Base-by-base conservation (phyloP, 2,113 vertebrate genomes). In the Megaceryle maxima region DNA sequence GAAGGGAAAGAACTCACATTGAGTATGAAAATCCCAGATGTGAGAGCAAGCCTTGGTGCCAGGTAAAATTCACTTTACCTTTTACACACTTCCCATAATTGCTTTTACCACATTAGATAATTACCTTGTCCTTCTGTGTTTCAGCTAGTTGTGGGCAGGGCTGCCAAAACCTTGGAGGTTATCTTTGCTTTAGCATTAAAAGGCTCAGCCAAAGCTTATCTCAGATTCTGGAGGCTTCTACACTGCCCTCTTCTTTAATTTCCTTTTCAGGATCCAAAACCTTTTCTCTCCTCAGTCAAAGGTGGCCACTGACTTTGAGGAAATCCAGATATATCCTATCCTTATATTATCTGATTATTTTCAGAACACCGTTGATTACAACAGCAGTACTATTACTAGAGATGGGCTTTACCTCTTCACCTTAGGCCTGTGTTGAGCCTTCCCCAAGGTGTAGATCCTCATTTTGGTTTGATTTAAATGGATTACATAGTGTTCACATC, bases 51-150 rank as follows among this genome's bases (percentile, higher is more conserved):
- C 41, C 56, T 73, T 76, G 31, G 92, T 94, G 80, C 92, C 83
- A 92, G 69, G 81, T 57, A 95, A 66, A 92, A 95, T 69, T 95
- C 93, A 57, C 44, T 73, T 96, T 92, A 94, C 94, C 95, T 96
- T 96, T 96, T 62, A 84, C 95, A 96, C 94, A 69, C 55, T 96
- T 96, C 78, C 74, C 69, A 72, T 96, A 95, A 96, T 94, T 94
- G 83, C 80, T 95, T 39, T 96, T 93, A 94, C 96, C 88, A 79
- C 92, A 94, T 94, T 78, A 92, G 83, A 75, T 95, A 97, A 96
- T 94, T 96, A 94, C 77, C 62, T 87, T 70, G 66, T 88, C 88
- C n/a, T 93, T 92, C 95, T 95, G 53, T 96, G 96, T 96, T 96
- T 92, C 95, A 95, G 90, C 94, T 95, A 95, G 86, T 91, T 95